Conservation (phyloP, 2,888 invertebrate genomes). For the Linyphia triangularis region DNA sequence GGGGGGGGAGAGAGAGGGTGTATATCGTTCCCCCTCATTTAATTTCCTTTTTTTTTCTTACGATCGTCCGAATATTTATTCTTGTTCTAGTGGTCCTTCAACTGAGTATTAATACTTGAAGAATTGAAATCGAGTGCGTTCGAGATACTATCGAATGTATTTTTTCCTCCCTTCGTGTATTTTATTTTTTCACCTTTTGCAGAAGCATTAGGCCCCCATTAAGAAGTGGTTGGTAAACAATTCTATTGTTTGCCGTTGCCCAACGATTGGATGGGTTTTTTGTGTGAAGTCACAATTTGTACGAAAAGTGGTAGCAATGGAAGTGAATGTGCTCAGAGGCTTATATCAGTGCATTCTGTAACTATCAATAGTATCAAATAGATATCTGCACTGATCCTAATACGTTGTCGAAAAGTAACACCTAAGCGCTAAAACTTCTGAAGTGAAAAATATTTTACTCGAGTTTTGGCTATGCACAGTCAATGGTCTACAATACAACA, state of each 20-base stretch:
- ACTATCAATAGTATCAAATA: too few relatives aligned
- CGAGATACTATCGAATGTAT: conserved; percentile 44
- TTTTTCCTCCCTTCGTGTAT: conserved; percentile 1
- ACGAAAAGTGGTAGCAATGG: too few relatives aligned
- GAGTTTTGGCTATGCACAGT: too few relatives aligned
- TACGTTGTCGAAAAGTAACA: too few relatives aligned
- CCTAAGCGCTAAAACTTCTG: too few relatives aligned
- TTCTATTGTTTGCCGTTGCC: conserved; percentile 50
- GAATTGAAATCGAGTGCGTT: conserved; percentile 67
- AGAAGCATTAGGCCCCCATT: conserved; percentile 45
- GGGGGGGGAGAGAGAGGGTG: neutral
- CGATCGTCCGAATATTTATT: conserved; percentile 64
- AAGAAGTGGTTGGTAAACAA: conserved; percentile 54
- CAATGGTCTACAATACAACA: too few relatives aligned
- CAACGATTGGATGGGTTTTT: neutral
- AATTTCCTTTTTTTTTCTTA: conserved; percentile 60
- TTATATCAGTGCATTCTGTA: too few relatives aligned
- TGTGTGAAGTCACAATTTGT: too few relatives aligned
- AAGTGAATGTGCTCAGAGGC: too few relatives aligned
- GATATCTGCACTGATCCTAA: too few relatives aligned
- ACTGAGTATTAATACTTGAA: conserved; percentile 53
- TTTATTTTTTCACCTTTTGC: conserved; percentile 17
- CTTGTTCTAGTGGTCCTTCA: conserved; percentile 62
- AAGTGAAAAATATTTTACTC: too few relatives aligned
- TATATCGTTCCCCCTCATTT: conserved; percentile 62